Percentiles rank a stretch among this genome's conserved stretches.
Conservation (phyloP, 1,140 invertebrate species). For the Myzus persicae region DNA sequence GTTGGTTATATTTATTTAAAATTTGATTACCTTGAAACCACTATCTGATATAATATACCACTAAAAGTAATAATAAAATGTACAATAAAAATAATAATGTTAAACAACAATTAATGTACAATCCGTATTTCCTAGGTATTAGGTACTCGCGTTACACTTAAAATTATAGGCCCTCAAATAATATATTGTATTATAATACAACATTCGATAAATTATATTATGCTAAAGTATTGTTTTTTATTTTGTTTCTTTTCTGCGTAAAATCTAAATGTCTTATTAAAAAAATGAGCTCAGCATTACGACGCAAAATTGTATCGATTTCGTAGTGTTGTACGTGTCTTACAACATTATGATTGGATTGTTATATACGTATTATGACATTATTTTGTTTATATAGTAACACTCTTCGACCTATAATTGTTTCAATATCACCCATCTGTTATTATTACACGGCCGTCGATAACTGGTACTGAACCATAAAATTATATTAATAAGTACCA, state of each 20-base stretch:
- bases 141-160: background rate
- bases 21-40: background rate
- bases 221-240: background rate
- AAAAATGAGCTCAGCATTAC: slow-evolving; percentile 8
- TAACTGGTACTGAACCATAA: background rate
- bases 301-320: background rate
- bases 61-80: background rate
- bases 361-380: background rate
- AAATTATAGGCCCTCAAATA: background rate
- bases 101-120: background rate
- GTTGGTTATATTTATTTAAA: background rate
- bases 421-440: background rate
- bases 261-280: slow-evolving; percentile 7
- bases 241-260: background rate
- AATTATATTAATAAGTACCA: background rate
- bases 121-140: background rate
- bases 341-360: background rate
- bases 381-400: background rate
- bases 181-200: background rate
- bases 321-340: background rate
- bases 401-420: background rate
- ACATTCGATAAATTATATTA: background rate
- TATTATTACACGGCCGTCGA: background rate
- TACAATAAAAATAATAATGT: background rate
- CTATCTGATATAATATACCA: background rate